Evolutionary conservation across 2,113 vertebrate genomes (phyloP), one percentile per base, ranked within the genome.

Genomic region (Lucifuga dentata): DNA sequence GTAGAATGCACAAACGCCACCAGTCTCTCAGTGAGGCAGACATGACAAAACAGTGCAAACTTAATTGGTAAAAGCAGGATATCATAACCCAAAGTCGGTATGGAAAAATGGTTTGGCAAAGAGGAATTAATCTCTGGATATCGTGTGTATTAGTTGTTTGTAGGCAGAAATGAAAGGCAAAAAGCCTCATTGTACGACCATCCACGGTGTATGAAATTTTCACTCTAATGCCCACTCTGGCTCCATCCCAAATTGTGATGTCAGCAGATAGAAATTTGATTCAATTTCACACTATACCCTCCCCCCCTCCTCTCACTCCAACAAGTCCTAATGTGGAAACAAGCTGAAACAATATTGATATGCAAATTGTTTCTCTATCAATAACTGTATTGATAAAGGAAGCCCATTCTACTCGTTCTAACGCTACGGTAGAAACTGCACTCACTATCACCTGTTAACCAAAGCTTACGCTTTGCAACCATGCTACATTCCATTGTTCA

Each of bases 401-500:
- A 77, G 78, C 76, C 61, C 88, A 84, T 88, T 86, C 86, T 81
- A 89, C 85, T 89, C 86, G 48, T 81, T 79, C 62, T 84, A 86
- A 86, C 77, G 7, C 80, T 81, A 84, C 76, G 56, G 46, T 70
- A 80, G 51, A 86, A 88, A 91, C 90, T 89, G 90, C 87, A 90
- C 78, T 91, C 85, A 81, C 86, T 80, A 80, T 84, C 79, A 86
- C 85, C 85, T 87, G 82, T 83, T 88, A 84, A 77, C 80, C 88
- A 89, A 91, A 88, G 84, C 89, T 38, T 74, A 86, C 84, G 84
- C 85, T 88, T 86, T 44, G 61, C 72, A 76, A 65, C 84, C 83
- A 85, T 89, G 90, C 91, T 92, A 93, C 91, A 92, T 93, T 93
- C 91, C 88, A 90, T 80, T 76, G 80, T 87, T 88, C 77, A 68